Conservation (phyloP, 2,797 vertebrate genomes). For the Cephalopachus bancanus region DNA sequence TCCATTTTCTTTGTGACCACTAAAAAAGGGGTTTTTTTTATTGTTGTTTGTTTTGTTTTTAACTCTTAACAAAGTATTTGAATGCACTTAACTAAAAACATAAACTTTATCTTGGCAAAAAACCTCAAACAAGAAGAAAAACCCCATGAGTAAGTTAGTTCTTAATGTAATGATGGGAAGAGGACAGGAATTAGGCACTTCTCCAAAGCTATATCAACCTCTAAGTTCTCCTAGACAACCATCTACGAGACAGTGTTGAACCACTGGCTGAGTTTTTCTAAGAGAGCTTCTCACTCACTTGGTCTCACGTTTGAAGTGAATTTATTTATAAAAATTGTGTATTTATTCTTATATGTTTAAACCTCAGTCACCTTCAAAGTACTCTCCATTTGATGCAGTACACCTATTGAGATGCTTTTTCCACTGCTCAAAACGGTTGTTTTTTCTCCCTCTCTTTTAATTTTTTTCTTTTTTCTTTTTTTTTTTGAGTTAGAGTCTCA, state of each 20-base stretch:
- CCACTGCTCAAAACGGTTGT: too few relatives aligned
- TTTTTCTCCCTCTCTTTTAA: too few relatives aligned
- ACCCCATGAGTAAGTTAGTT: neutral
- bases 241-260: neutral
- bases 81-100: conserved; percentile 23
- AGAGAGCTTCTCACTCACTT: neutral
- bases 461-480: too few relatives aligned
- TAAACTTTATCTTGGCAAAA: conserved; percentile 19
- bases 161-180: neutral
- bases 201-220: neutral
- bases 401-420: too few relatives aligned
- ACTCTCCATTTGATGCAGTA: too few relatives aligned
- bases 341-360: too few relatives aligned
- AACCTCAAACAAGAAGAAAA: neutral
- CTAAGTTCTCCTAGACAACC: neutral
- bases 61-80: neutral
- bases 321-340: too few relatives aligned
- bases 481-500: too few relatives aligned
- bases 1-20: neutral
- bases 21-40: neutral
- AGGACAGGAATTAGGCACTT: neutral
- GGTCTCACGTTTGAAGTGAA: conserved; percentile 3
- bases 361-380: too few relatives aligned
- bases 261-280: neutral
- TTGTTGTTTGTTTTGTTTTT: neutral